A percentile compares a stretch with the other conserved stretches of the same genome.
phyloP scores from a whole-genome alignment of 2,797 vertebrate genomes.

The Sarcophilus harrisii region DNA sequence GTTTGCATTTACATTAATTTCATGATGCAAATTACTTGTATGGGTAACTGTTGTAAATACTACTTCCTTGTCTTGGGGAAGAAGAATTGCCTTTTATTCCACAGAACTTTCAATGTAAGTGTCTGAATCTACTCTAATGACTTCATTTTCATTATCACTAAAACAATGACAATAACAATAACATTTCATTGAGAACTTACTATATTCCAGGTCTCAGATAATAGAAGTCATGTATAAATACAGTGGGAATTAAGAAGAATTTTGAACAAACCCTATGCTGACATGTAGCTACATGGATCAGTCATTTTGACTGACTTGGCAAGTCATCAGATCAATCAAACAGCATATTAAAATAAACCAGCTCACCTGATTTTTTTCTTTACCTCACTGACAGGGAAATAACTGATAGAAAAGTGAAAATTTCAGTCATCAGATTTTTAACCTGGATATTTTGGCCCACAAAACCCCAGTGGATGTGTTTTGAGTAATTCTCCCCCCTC shows the following conservation, averaged over 20 bases:
- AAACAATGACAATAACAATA: neutral
- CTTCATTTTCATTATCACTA: neutral
- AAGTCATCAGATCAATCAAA: slow-evolving; percentile 8
- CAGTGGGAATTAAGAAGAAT: neutral
- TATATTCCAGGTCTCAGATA: neutral
- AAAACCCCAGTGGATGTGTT: neutral
- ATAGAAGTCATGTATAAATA: neutral
- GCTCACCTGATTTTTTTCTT: slow-evolving; percentile 26
- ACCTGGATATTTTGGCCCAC: neutral
- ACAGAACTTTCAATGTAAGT: neutral
- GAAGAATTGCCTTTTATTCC: neutral
- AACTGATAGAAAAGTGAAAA: slow-evolving; percentile 28
- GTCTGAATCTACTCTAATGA: neutral
- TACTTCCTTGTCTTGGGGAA: neutral
- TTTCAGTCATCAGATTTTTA: neutral
- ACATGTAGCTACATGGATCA: neutral
- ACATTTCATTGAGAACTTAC: neutral
- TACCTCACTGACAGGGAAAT: neutral
- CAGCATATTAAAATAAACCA: neutral
- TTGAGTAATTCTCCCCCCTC: neutral
- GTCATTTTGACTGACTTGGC: slow-evolving; percentile 11
- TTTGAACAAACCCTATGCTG: neutral
- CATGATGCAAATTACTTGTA: neutral
- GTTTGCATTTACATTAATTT: slow-evolving; percentile 37
- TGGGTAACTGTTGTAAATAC: neutral